Evolutionary conservation across 1,140 invertebrate genomes (phyloP), one percentile per base, ranked within the genome.

Genomic region (Drosophila nigromelanica): DNA sequence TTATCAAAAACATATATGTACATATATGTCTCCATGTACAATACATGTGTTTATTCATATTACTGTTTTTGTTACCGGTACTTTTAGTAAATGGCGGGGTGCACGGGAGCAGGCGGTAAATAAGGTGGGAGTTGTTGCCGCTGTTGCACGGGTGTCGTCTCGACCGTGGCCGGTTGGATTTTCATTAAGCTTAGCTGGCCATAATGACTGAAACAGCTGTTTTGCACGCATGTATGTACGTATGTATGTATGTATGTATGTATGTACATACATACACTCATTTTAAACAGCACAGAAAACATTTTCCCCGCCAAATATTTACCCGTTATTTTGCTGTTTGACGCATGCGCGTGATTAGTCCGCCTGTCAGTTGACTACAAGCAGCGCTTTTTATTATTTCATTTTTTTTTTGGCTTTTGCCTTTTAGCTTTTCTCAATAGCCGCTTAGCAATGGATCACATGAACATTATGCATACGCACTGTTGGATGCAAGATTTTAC

Each of bases 291-390:
- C 15, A 11, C 15, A 18, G 55, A 42, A 7, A n/a, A 24, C 27
- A 55, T 40, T 27, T 37, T 18, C 30, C 55, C 33, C 47, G 33
- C 60, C 35, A 62, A 61, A 42, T 62, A 39, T 56, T 56, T 55
- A 11, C 51, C 52, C 52, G 51, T 45, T 56, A 27, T 56, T 56
- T 56, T 56, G 6, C 6, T 55, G 5, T 33, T 48, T 39, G 18
- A 12, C 63, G 63, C 63, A 66, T 66, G 63, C 63, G 61, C 40
- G 7, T 24, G 39, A 55, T 35, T 45, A 18, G 14, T 56, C 37
- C 12, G 37, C 37, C 37, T 40, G 39, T 14, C 54, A 56, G 37
- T 15, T 12, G n/a, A 14, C 21, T 5, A 37, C 10, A n/a, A 52
- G 3, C 1, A 18, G 30, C 18, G 10, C 24, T 21, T 45, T 21